These are phyloP conservation scores for Eurois occulta DNA, from an alignment of 2,888 invertebrate genomes.

Conservation along the genomic window DNA sequence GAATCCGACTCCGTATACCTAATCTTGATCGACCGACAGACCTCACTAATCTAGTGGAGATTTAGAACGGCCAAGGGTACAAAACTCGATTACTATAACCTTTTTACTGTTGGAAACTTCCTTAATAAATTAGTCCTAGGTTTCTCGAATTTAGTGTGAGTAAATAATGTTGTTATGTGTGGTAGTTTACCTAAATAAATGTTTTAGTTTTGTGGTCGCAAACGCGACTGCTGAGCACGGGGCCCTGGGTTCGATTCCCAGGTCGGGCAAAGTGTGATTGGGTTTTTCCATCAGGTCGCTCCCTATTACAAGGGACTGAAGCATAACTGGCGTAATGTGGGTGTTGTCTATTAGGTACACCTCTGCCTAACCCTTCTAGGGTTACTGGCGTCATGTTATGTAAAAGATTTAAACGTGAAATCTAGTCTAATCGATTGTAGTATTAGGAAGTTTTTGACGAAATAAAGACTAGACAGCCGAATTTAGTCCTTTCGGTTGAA, in stretches of 20 bases:
- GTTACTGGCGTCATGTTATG: background rate
- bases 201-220: background rate
- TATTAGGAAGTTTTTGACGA: background rate
- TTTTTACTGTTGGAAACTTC: slow-evolving; percentile 3
- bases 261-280: background rate
- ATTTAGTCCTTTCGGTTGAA: background rate
- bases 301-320: background rate
- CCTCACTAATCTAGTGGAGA: slow-evolving; percentile 46
- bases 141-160: background rate
- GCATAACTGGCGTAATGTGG: background rate
- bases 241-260: background rate
- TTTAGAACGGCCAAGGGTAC: slow-evolving; percentile 38
- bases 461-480: too few relatives aligned
- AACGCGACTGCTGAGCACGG: background rate
- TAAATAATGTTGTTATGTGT: background rate
- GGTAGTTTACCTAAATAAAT: background rate
- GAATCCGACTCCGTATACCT: slow-evolving; percentile 17
- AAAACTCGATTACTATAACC: slow-evolving; percentile 29
- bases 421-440: background rate
- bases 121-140: slow-evolving; percentile 24
- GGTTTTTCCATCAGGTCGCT: background rate
- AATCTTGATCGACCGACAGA: slow-evolving; percentile 54
- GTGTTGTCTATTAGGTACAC: background rate
- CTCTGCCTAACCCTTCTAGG: background rate
- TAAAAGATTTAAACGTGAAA: background rate